Evolutionary conservation across 2,797 vertebrate genomes (phyloP).

Genomic region (Cuniculus paca): DNA sequence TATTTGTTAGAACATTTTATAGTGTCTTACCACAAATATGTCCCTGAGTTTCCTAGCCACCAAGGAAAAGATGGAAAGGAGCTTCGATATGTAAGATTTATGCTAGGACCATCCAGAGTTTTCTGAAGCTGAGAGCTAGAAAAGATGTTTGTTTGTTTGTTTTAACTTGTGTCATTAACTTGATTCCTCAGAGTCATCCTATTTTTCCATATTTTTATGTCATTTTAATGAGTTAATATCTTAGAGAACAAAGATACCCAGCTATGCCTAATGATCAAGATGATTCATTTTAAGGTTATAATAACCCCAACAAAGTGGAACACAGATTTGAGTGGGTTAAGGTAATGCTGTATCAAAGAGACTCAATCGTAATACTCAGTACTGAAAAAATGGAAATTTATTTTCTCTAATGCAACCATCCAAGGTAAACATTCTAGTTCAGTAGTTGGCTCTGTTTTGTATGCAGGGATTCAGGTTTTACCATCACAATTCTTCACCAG

Average conservation of each 20-base stretch:
- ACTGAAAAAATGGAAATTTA: not conserved
- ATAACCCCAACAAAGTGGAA: not conserved
- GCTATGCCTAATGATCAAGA: not conserved
- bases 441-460: not conserved
- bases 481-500: not conserved
- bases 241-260: not conserved
- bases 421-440: not conserved
- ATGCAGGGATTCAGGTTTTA: not conserved
- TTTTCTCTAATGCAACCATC: not conserved
- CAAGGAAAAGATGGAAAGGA: not conserved
- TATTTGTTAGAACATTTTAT: not conserved
- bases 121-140: not conserved
- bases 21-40: not conserved
- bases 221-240: not conserved
- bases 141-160: not conserved
- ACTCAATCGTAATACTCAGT: not conserved
- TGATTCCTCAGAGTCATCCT: not conserved
- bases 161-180: not conserved
- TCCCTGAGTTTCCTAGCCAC: constrained; percentile 33
- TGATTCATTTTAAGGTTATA: not conserved
- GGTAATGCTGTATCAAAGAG: not conserved
- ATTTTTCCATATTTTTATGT: constrained; percentile 10
- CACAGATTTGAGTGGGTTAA: not conserved
- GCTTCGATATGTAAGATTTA: not conserved
- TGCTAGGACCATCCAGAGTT: not conserved